These are phyloP conservation scores for Ochotona curzoniae DNA, from an alignment of 2,113 vertebrate species.

Conservation along the genomic window DNA sequence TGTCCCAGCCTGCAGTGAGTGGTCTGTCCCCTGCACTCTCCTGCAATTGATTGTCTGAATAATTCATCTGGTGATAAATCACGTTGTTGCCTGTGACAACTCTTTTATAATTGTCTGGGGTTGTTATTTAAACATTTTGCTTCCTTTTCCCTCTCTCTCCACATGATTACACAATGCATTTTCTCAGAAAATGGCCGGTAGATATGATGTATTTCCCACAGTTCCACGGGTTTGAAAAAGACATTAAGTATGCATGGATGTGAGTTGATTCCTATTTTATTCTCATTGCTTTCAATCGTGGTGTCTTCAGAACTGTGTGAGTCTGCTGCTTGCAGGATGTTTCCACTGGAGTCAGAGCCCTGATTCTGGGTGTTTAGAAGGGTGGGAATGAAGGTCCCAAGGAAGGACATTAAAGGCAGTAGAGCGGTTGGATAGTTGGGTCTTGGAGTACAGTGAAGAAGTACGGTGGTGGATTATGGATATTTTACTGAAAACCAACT, in stretches of 20 bases:
- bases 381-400: not conserved
- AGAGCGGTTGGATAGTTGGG: not conserved
- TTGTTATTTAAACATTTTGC: conserved; percentile 50
- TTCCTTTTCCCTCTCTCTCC: not conserved
- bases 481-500: not conserved
- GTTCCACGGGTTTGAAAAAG: not conserved
- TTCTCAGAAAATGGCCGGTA: not conserved
- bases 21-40: not conserved
- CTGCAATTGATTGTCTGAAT: conserved; percentile 62
- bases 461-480: not conserved
- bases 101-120: conserved; percentile 61
- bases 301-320: not conserved
- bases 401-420: not conserved
- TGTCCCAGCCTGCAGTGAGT: not conserved
- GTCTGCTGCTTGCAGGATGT: not conserved
- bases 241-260: conserved; percentile 23
- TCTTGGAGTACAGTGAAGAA: not conserved
- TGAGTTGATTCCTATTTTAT: not conserved
- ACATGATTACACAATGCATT: not conserved
- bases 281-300: not conserved
- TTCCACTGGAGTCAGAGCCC: not conserved
- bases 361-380: not conserved
- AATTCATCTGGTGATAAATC: conserved; percentile 62
- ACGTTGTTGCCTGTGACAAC: conserved; percentile 47
- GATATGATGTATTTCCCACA: not conserved